Base-by-base conservation (phyloP, 2,888 invertebrate species). In the Ariolimax columbianus region DNA sequence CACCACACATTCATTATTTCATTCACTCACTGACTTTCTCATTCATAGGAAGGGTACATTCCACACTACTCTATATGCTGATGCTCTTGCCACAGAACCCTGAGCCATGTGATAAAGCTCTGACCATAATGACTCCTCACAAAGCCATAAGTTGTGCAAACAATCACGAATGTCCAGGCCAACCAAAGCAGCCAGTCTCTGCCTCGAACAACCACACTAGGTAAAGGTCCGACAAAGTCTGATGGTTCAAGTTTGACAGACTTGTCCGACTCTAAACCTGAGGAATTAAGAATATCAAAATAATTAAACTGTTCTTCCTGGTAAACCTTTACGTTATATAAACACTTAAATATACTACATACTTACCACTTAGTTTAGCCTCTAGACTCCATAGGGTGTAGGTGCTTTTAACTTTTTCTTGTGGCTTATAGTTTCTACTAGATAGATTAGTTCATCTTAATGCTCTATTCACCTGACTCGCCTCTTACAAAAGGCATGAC, bases 111-210 rank as follows among this genome's bases (percentile, higher is more conserved):
- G 33, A 92, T 91, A 85, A 90, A 89, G 82, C 90, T 90, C 79
- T 92, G 92, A 33, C 92, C 92, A 47, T 89, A 88, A 23, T 85
- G 88, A 59, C 91, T 92, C 73, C 89, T 88, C 33, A 91, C 87
- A 84, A 93, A 91, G 87, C 91, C 89, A 86, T 89, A 90, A 4
- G 87, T 86, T 40, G 89, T 89, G 86, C 90, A 92, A 51, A 89
- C 93, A 11, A 96, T 93, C 83, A 98, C 97, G 92, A 98, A 98
- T 40, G 96, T 89, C 98, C 98, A 98, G 0, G 98, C 96, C 17
- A 97, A 92, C 79, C 96, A 95, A 66, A 98, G 94, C 91, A 97
- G 96, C 92, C 97, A 96, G 94, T 98, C 98, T 0, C 96, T 96
- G 89, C 97, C 96, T 89, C 96, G 96, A 11, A 96, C 96, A 0